phyloP scores from a whole-genome alignment of 2,797 vertebrate species.

The Micrastur ruficollis region DNA sequence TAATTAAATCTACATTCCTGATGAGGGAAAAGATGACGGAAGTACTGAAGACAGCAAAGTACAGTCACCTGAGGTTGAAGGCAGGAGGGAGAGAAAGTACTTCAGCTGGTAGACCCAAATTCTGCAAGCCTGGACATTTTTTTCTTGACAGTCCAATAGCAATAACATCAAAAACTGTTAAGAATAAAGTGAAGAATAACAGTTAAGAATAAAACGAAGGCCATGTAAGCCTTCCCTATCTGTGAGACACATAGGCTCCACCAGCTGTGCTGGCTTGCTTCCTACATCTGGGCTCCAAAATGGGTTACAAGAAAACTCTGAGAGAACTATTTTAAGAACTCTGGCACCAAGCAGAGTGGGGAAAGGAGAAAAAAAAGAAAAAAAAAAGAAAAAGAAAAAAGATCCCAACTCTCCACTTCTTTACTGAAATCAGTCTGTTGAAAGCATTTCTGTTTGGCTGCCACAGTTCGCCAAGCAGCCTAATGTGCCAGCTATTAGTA shows the following conservation, averaged over 20 bases:
- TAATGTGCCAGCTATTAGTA: conserved; percentile 62
- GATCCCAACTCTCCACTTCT: conserved; percentile 32
- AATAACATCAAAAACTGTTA: conserved; percentile 12
- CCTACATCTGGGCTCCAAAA: conserved; percentile 69
- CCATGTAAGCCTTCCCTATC: conserved; percentile 49
- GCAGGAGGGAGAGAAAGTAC: not conserved
- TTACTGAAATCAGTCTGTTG: conserved; percentile 64
- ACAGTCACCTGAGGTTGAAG: not conserved
- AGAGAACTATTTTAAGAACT: conserved; percentile 74
- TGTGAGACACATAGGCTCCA: conserved; percentile 55
- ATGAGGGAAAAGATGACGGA: not conserved
- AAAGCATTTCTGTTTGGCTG: conserved; percentile 66
- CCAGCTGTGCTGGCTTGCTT: conserved; percentile 74
- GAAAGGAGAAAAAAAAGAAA: not conserved
- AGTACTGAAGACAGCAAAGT: not conserved
- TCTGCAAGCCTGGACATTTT: not conserved
- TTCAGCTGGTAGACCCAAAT: not conserved
- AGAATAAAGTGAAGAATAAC: not conserved
- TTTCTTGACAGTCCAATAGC: conserved; percentile 7
- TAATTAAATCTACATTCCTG: not conserved
- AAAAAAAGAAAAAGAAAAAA: not conserved
- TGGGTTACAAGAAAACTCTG: conserved; percentile 61
- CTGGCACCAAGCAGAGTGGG: conserved; percentile 58
- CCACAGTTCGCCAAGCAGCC: conserved; percentile 63
- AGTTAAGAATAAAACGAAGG: conserved; percentile 3